These are phyloP conservation scores for Orestias chungarensis DNA, from an alignment of 2,797 vertebrate species.

Conservation along the genomic window DNA sequence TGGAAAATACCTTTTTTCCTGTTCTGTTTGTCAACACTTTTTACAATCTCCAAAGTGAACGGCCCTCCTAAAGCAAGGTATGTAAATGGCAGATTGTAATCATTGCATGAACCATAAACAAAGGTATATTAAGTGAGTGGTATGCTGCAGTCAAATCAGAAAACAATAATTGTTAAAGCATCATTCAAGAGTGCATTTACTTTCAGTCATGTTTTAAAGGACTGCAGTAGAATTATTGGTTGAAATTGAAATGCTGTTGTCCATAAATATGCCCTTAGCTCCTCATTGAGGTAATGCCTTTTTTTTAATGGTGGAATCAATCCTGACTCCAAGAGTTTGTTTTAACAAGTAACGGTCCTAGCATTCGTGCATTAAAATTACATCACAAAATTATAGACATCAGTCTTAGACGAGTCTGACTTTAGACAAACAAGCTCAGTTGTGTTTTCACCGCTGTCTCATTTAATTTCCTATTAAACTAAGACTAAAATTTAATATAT, in stretches of 20 bases:
- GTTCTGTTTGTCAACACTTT: background rate
- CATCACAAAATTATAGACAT: background rate
- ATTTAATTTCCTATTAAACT: constrained; percentile 27
- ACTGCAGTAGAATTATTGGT: too few species aligned
- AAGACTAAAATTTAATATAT: constrained; percentile 48
- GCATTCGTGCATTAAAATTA: background rate
- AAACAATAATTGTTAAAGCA: too few species aligned
- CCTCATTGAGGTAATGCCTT: background rate
- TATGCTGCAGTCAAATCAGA: too few species aligned
- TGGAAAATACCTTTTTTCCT: background rate
- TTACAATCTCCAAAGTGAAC: background rate
- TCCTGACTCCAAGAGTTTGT: background rate
- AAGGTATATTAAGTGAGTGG: too few species aligned
- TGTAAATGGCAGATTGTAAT: too few species aligned
- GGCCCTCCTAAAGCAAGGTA: background rate
- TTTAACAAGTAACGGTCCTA: background rate
- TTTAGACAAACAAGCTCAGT: background rate
- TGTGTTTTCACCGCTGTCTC: constrained; percentile 18
- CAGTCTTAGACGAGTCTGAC: background rate
- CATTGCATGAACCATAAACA: too few species aligned
- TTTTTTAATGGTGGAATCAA: background rate
- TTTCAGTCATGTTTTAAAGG: too few species aligned
- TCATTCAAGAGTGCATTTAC: too few species aligned
- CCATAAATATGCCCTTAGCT: too few species aligned
- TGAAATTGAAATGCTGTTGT: too few species aligned